Base-by-base conservation (phyloP, 2,888 invertebrate species). In the Peribatodes rhomboidaria region DNA sequence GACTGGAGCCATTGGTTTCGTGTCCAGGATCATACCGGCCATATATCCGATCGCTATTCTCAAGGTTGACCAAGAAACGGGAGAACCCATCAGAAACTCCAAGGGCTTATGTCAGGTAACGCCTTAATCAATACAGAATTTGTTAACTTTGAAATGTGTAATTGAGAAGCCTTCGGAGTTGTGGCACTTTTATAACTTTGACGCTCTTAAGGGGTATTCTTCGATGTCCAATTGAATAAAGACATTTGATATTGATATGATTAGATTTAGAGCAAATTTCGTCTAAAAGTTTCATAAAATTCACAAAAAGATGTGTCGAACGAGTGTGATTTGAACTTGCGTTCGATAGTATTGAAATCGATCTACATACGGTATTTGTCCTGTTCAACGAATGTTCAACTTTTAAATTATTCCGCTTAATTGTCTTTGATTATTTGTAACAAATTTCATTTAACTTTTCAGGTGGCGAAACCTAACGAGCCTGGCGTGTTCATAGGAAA, bases 401-500 rank as follows among this genome's bases (percentile, higher is more conserved):
- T 14, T 11, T 18, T 10, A n/a, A n/a, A n/a, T n/a, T n/a, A n/a
- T n/a, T n/a, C n/a, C n/a, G n/a, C n/a, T n/a, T n/a, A n/a, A n/a
- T n/a, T n/a, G n/a, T n/a, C n/a, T n/a, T n/a, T n/a, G n/a, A n/a
- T n/a, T n/a, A n/a, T n/a, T n/a, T n/a, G n/a, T n/a, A n/a, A n/a
- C n/a, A n/a, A n/a, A n/a, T 18, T 14, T 18, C 1, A 18, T 13
- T 42, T 20, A 0, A 14, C 3, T 18, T 62, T 81, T 11, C 79
- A 95, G 88, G 72, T 94, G 59, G 95, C 96, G 55, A 87, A 94
- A 77, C 94, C 95, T 61, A 96, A 98, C 77, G 99, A 99, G 84
- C 97, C 99, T 0, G 99, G 99, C 6, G 99, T 99, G 13, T 98
- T 99, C 82, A 97, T 99, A 59, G 99, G 99, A 0, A 99, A 99